These are phyloP conservation scores for Tiliqua scincoides DNA, from an alignment of 2,113 vertebrate species.

Conservation along the genomic window DNA sequence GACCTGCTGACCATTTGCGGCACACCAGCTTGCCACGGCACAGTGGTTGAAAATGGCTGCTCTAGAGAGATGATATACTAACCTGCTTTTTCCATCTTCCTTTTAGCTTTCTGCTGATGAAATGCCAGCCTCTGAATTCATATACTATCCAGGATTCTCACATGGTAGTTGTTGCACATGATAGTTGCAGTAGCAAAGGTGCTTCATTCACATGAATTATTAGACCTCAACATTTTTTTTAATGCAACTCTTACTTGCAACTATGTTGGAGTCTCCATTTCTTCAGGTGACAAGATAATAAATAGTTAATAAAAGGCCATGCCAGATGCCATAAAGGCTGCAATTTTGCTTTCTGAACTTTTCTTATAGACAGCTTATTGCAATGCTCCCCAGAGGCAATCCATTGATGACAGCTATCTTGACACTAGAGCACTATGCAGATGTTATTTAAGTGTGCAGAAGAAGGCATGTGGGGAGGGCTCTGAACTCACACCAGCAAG, in stretches of 20 bases:
- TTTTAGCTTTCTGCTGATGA: neutral
- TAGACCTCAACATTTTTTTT: slow-evolving; percentile 47
- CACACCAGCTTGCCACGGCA: no score
- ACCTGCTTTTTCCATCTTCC: slow-evolving; percentile 13
- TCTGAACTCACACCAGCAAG: no score
- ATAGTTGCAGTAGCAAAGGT: slow-evolving; percentile 17
- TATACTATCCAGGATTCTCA: accelerated
- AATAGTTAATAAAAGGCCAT: neutral
- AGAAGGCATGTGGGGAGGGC: neutral
- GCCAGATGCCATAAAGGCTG: slow-evolving; percentile 12
- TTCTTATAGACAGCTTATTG: neutral
- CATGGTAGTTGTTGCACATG: neutral
- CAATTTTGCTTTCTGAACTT: slow-evolving; percentile 10
- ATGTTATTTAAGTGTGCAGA: no score
- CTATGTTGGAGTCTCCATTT: slow-evolving; percentile 43
- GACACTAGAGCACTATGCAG: neutral
- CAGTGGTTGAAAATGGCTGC: no score
- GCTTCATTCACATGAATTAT: neutral
- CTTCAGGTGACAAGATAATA: slow-evolving; percentile 2
- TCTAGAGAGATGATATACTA: slow-evolving; percentile 8
- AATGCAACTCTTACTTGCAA: slow-evolving; percentile 31
- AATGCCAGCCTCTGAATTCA: neutral
- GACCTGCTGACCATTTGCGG: no score
- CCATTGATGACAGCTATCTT: neutral
- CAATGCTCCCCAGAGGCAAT: neutral